Percentiles rank a stretch among this genome's conserved stretches.
These are phyloP conservation scores for Bothrops alternatus DNA, from an alignment of 2,797 vertebrate species.

Conservation along the genomic window DNA sequence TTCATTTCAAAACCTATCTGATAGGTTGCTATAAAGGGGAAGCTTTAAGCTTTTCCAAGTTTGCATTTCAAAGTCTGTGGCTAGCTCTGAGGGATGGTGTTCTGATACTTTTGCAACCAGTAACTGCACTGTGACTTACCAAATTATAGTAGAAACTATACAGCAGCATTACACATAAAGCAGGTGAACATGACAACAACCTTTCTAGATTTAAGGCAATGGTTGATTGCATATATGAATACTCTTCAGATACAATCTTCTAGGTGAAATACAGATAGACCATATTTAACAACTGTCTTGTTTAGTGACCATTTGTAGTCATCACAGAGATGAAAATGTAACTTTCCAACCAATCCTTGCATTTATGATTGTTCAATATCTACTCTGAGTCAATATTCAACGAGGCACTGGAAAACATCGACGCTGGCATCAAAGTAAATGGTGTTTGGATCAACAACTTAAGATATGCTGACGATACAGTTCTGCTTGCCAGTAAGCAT, in stretches of 20 bases:
- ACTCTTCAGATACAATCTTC: not conserved
- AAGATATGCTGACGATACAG: no score
- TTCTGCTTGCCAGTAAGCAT: no score
- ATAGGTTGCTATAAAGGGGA: not conserved
- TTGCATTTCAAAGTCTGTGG: not conserved
- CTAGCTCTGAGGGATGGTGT: not conserved
- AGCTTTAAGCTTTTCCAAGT: not conserved
- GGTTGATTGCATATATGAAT: not conserved
- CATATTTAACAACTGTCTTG: not conserved
- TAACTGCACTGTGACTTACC: not conserved
- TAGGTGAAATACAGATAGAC: not conserved
- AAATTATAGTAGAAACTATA: not conserved
- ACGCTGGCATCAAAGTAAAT: no score
- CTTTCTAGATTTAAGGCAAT: not conserved
- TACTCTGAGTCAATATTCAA: no score
- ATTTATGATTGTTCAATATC: not conserved
- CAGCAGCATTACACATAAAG: not conserved
- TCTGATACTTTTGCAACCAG: not conserved
- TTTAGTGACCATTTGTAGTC: not conserved
- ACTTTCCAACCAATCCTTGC: not conserved
- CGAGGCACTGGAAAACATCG: no score
- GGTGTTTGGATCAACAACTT: no score
- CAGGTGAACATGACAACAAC: not conserved
- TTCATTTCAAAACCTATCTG: not conserved
- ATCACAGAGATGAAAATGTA: not conserved